Percentiles rank a stretch among this genome's conserved stretches.
These are phyloP conservation scores for Callyntrura sp. DNA, from an alignment of 2,888 invertebrate species.

Conservation along the genomic window DNA sequence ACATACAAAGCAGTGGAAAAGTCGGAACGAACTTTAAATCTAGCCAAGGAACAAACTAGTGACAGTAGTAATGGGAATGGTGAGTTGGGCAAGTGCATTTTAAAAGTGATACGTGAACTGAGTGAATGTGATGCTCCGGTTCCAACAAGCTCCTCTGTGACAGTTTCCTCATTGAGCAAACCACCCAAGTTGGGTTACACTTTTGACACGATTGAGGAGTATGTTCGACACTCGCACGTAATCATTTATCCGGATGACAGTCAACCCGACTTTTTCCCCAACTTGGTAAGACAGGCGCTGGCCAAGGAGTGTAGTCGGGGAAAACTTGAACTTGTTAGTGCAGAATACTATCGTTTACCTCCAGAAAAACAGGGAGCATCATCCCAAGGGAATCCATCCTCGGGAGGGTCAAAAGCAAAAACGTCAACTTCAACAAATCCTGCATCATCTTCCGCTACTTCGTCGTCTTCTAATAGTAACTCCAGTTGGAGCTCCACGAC, in stretches of 20 bases:
- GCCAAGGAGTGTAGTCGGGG: conserved; percentile 70
- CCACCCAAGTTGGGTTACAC: conserved; percentile 78
- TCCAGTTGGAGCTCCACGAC: conserved; percentile 64
- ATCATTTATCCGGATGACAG: conserved; percentile 78
- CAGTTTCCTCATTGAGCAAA: conserved; percentile 61
- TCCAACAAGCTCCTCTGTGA: conserved; percentile 60
- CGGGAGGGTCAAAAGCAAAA: conserved; percentile 59
- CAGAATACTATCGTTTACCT: conserved; percentile 74
- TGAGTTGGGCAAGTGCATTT: conserved; percentile 79
- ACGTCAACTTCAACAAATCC: conserved; percentile 61
- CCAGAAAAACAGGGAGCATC: conserved; percentile 27
- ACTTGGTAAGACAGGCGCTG: conserved; percentile 66
- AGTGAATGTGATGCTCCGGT: conserved; percentile 81
- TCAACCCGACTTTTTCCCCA: conserved; percentile 70
- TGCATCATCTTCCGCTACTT: conserved; percentile 31
- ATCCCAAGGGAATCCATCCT: conserved; percentile 47
- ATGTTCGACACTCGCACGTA: conserved; percentile 82
- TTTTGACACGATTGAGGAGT: conserved; percentile 80
- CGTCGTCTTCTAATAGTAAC: conserved; percentile 69
- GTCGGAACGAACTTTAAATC: conserved; percentile 81
- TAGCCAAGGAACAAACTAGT: conserved; percentile 51
- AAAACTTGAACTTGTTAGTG: conserved; percentile 77
- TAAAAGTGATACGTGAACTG: conserved; percentile 82
- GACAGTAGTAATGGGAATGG: conserved; percentile 44
- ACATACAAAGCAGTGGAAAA: conserved; percentile 82